These are phyloP conservation scores for Leucoraja ocellata DNA, from an alignment of 2,797 vertebrate species.

Conservation along the genomic window DNA sequence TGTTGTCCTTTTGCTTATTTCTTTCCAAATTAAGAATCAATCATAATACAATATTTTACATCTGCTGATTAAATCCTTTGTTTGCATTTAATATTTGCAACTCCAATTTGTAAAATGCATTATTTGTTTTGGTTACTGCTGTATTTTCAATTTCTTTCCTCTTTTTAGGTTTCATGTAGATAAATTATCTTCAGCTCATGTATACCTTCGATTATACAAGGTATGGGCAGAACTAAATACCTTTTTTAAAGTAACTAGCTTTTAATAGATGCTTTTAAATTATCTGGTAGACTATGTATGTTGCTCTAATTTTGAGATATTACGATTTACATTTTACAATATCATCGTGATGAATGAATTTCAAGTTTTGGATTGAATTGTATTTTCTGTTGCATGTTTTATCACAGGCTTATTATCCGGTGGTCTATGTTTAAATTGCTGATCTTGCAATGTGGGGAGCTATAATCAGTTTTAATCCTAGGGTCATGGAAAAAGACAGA, in stretches of 20 bases:
- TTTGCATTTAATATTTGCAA: neutral
- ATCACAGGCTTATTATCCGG: neutral
- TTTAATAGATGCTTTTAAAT: neutral
- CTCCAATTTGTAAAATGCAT: neutral
- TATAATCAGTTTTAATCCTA: neutral
- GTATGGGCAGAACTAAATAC: conserved; percentile 50
- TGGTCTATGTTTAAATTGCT: neutral
- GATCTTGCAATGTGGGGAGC: neutral
- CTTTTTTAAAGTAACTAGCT: neutral
- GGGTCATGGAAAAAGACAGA: neutral
- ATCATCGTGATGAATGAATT: neutral
- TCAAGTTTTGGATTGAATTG: neutral
- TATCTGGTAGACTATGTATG: neutral
- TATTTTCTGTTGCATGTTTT: neutral
- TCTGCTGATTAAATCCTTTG: neutral
- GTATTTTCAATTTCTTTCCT: conserved; percentile 34
- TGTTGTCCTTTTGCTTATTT: neutral
- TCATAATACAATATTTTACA: neutral
- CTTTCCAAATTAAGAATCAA: neutral
- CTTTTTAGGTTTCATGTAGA: conserved; percentile 87
- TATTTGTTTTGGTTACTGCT: neutral
- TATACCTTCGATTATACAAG: conserved; percentile 84
- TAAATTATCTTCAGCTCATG: conserved; percentile 89
- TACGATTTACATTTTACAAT: neutral
- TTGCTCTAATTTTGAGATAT: neutral